Conservation (phyloP, 2,888 invertebrate genomes). For the Lysandra coridon region DNA sequence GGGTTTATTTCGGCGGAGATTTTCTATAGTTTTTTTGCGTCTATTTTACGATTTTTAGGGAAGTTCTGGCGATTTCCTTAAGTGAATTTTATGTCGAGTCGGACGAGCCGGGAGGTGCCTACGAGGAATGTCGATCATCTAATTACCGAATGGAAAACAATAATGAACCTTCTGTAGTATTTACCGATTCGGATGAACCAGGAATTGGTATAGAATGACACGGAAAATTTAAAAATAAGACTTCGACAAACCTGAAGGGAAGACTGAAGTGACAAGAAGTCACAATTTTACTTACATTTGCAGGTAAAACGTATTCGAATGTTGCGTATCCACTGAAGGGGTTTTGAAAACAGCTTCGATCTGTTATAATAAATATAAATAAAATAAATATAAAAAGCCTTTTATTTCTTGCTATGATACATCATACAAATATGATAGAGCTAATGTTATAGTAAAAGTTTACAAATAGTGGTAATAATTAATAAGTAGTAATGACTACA, state of each 20-base stretch:
- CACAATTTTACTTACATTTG: not conserved
- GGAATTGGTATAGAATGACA: not conserved
- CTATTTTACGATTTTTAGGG: not conserved
- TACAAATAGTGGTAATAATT: too few species aligned
- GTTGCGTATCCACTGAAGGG: not conserved
- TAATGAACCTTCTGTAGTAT: not conserved
- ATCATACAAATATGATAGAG: too few species aligned
- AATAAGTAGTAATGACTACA: too few species aligned
- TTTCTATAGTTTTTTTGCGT: constrained; percentile 6
- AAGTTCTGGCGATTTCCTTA: constrained; percentile 6
- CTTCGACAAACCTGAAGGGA: not conserved
- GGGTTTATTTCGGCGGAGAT: not conserved
- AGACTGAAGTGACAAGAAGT: not conserved
- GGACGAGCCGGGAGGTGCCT: not conserved
- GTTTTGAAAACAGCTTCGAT: not conserved
- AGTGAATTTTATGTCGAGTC: constrained; percentile 26
- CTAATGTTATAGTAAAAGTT: too few species aligned
- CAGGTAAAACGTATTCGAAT: not conserved
- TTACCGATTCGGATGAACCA: not conserved
- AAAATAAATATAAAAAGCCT: too few species aligned
- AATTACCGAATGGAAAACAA: constrained; percentile 3
- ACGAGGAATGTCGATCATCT: not conserved
- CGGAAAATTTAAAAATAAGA: not conserved
- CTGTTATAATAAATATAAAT: not conserved
- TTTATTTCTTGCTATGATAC: too few species aligned